Evolutionary conservation across 2,113 vertebrate genomes (phyloP).

Genomic region (Gymnocephalus cernua): DNA sequence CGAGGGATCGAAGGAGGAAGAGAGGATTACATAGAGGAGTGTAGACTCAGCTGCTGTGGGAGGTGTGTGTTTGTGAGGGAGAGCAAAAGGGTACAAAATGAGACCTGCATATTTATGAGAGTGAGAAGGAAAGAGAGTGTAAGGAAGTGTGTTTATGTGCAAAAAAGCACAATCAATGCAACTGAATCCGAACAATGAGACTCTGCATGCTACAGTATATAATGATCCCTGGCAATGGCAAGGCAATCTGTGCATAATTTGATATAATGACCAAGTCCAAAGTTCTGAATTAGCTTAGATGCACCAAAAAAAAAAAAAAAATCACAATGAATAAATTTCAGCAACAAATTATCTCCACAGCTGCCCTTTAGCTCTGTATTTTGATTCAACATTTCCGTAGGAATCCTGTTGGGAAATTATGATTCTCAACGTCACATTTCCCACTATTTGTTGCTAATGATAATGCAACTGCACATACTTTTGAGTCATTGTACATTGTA

Average conservation of each 20-base stretch:
- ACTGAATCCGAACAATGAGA: not conserved
- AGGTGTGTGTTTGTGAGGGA: conserved; percentile 4
- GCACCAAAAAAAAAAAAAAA: not conserved
- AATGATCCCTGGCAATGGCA: not conserved
- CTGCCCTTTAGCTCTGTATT: not conserved
- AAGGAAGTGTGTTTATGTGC: not conserved
- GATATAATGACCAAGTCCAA: not conserved
- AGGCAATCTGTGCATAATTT: conserved; percentile 11
- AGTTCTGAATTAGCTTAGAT: conserved; percentile 6
- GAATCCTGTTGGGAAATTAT: not conserved
- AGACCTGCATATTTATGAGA: conserved; percentile 37
- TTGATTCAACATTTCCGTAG: not conserved
- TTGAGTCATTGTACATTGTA: no score
- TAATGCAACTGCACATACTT: not conserved
- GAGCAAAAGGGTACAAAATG: not conserved
- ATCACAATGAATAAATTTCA: not conserved
- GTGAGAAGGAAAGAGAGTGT: not conserved
- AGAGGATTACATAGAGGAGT: conserved; percentile 2
- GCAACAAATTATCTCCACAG: not conserved
- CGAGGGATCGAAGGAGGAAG: not conserved
- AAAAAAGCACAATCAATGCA: not conserved
- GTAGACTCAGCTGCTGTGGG: conserved; percentile 14
- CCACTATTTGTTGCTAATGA: not conserved
- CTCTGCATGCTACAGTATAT: not conserved
- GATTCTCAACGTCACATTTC: not conserved